These are phyloP conservation scores for Siphonodentalium dalli DNA, from an alignment of 2,888 invertebrate species.

Conservation along the genomic window DNA sequence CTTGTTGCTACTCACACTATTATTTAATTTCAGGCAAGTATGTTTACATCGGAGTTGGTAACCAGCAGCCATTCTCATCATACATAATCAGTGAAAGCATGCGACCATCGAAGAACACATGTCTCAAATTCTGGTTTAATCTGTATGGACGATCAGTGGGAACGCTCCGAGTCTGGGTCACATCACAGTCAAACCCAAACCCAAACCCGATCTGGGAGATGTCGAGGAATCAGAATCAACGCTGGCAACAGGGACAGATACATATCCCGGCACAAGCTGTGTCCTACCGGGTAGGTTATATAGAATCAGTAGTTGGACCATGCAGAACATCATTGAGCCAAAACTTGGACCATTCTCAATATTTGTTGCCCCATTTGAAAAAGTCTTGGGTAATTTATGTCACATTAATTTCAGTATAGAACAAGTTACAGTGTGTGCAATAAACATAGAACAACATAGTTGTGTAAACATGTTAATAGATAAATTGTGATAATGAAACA, in stretches of 20 bases:
- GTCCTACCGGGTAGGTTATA: slow-evolving; percentile 36
- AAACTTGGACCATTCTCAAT: no score
- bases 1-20: no score
- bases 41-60: slow-evolving; percentile 36
- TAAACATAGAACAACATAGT: no score
- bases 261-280: slow-evolving; percentile 33
- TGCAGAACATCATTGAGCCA: no score
- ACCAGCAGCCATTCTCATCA: background rate
- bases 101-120: slow-evolving; percentile 23
- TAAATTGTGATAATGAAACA: no score
- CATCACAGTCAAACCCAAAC: slow-evolving; percentile 30
- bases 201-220: slow-evolving; percentile 46
- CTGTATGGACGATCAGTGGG: slow-evolving; percentile 52
- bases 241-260: slow-evolving; percentile 37
- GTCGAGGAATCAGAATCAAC: slow-evolving; percentile 31
- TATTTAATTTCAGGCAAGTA: slow-evolving; percentile 31
- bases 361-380: no score
- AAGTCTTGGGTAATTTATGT: no score
- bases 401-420: no score
- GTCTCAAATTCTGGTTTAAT: slow-evolving; percentile 58
- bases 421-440: no score
- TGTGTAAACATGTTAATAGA: no score
- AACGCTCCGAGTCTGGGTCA: slow-evolving; percentile 42
- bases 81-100: slow-evolving; percentile 32
- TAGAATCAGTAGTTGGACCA: no score